phyloP scores from a whole-genome alignment of 1,140 invertebrate species.

The Aphaenogaster rudis region DNA sequence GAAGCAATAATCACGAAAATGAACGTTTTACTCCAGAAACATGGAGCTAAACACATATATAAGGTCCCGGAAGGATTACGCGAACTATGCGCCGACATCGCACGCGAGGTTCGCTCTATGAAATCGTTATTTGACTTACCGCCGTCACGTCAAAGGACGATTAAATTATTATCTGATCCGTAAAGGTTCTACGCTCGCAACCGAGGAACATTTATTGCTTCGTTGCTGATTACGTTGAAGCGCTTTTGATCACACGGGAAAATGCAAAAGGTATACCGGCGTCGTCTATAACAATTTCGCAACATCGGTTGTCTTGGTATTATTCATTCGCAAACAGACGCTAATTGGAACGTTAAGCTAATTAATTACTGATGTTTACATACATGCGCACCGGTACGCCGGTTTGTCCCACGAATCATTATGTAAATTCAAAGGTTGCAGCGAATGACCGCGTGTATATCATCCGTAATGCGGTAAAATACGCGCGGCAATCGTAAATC shows the following conservation, averaged over 20 bases:
- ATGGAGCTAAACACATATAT: conserved; percentile 79
- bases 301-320: neutral
- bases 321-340: conserved; percentile 2
- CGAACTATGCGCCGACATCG: conserved; percentile 91
- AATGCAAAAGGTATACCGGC: conserved; percentile 85
- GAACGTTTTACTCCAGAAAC: conserved; percentile 78
- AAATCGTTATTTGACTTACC: conserved; percentile 51
- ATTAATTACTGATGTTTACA: conserved; percentile 33
- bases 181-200: conserved; percentile 88
- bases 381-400: neutral
- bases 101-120: conserved; percentile 88
- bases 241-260: conserved; percentile 90
- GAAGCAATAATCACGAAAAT: conserved; percentile 72
- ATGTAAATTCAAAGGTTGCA: conserved; percentile 21
- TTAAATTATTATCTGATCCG: conserved; percentile 64
- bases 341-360: conserved; percentile 27
- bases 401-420: neutral
- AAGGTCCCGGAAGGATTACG: conserved; percentile 89
- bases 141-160: conserved; percentile 43
- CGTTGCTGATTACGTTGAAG: conserved; percentile 91
- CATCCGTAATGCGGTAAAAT: neutral
- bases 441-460: conserved; percentile 18
- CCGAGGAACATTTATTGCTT: conserved; percentile 89
- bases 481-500: conserved; percentile 8
- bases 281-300: neutral